These are phyloP conservation scores for Lasioglossum pauxillum DNA, from an alignment of 2,888 invertebrate species.

Conservation along the genomic window DNA sequence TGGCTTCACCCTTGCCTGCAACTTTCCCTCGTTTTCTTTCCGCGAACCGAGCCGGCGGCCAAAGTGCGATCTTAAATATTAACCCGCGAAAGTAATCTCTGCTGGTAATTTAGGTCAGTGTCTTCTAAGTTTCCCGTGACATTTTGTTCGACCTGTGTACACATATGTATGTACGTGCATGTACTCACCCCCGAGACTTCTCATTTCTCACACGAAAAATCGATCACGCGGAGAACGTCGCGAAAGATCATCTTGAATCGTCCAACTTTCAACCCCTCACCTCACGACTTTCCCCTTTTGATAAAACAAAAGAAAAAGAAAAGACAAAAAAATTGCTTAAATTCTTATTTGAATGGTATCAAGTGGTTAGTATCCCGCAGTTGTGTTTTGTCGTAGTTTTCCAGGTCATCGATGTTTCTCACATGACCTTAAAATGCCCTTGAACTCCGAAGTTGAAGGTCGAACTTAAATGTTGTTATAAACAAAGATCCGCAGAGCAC, in stretches of 20 bases:
- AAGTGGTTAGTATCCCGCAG: no score
- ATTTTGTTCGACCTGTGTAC: background rate
- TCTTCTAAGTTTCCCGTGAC: constrained; percentile 19
- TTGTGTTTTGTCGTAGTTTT: no score
- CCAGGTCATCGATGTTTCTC: no score
- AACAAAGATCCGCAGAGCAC: no score
- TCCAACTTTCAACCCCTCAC: background rate
- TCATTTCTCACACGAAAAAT: background rate
- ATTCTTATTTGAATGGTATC: no score
- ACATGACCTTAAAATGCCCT: no score
- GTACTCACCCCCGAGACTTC: background rate
- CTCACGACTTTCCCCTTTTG: background rate
- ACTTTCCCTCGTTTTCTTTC: constrained; percentile 19
- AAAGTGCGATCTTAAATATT: constrained; percentile 52
- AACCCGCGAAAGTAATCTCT: constrained; percentile 42
- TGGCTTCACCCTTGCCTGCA: background rate
- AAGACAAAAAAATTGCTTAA: no score
- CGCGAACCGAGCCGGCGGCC: constrained; percentile 1
- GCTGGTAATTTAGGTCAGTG: constrained; percentile 47
- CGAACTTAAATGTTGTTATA: no score
- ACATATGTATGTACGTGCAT: background rate
- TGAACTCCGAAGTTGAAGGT: no score
- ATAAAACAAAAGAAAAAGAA: no score
- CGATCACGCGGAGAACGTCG: background rate
- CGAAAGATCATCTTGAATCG: background rate